A percentile compares a stretch with the other conserved stretches of the same genome.
phyloP scores from a whole-genome alignment of 2,113 vertebrate genomes.

The Halichoeres trimaculatus region DNA sequence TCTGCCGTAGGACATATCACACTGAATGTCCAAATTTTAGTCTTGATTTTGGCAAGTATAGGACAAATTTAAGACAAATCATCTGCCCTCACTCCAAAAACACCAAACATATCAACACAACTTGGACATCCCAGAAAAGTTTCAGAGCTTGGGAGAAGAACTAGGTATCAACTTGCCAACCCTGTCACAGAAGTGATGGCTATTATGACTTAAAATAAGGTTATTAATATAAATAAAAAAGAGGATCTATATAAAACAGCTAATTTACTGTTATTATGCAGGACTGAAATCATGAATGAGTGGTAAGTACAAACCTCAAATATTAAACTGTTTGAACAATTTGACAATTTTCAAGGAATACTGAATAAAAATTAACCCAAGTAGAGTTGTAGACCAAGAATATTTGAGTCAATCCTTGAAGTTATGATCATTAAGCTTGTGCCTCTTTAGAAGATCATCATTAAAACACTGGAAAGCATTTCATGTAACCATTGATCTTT shows the following conservation, averaged over 20 bases:
- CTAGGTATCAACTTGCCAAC: background rate
- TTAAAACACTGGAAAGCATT: constrained; percentile 73
- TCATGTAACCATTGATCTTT: constrained; percentile 73
- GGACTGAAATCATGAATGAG: constrained; percentile 3
- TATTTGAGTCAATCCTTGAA: constrained; percentile 58
- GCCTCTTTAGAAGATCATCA: constrained; percentile 68
- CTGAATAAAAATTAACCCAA: constrained; percentile 48
- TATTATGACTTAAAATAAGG: no score
- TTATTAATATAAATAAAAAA: no score
- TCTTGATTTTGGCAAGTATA: constrained; percentile 1
- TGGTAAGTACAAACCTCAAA: constrained; percentile 50
- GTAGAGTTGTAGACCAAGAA: constrained; percentile 44
- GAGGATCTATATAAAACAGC: no score
- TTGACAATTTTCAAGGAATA: constrained; percentile 22
- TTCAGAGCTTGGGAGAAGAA: background rate
- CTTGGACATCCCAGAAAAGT: background rate
- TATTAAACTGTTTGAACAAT: constrained; percentile 59
- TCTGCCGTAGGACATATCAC: constrained; percentile 42
- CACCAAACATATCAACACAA: background rate
- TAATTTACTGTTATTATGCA: background rate
- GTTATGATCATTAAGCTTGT: constrained; percentile 66
- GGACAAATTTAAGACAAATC: constrained; percentile 14
- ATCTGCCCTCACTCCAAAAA: background rate
- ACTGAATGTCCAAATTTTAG: constrained; percentile 40
- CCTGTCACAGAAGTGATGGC: background rate